Evolutionary conservation across 1,140 invertebrate genomes (phyloP), one percentile per base, ranked within the genome.

Genomic region (Dolichoris vasculosae): DNA sequence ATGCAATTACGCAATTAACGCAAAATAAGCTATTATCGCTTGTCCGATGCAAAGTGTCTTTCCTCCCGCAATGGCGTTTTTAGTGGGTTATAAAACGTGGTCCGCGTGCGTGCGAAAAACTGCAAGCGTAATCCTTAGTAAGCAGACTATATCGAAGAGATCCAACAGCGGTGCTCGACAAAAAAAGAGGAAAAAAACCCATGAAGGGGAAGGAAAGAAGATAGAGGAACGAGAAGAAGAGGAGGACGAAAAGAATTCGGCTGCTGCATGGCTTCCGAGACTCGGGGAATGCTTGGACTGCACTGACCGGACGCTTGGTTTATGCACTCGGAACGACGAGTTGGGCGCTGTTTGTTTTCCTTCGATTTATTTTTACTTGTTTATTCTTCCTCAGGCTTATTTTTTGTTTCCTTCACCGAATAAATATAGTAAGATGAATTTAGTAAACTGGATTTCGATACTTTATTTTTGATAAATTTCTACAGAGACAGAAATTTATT

Each of bases 1-100:
- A 80, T n/a, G 38, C 83, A 78, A 78, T 84, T 79, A 76, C 69
- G 69, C 63, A 81, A 85, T 79, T 59, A 85, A 85, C 76, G 63
- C 46, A 35, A 43, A 63, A 80, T 85, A 73, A 85, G 79, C 83
- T 51, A 78, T 79, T 85, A 85, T 80, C 75, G 63, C 17, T 43
- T 23, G 3, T 43, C 23, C 40, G 38, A 69, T 40, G 67, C 48
- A 15, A 48, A 59, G 55, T 82, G 46, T n/a, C 59, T 40, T 64
- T 13, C n/a, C 51, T 17, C 23, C 3, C 8, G 8, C 3, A 32
- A 43, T 43, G 35, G 35, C 13, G 30, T 32, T 64, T 64, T 64
- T 26, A 69, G 64, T 7, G 38, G 40, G 9, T 32, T 43, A 73
- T 73, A 73, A 73, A 73, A 43, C 23, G 0, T n/a, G 38, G 38